Evolutionary conservation across 2,797 vertebrate species (phyloP).

Genomic region (Brotula barbata): DNA sequence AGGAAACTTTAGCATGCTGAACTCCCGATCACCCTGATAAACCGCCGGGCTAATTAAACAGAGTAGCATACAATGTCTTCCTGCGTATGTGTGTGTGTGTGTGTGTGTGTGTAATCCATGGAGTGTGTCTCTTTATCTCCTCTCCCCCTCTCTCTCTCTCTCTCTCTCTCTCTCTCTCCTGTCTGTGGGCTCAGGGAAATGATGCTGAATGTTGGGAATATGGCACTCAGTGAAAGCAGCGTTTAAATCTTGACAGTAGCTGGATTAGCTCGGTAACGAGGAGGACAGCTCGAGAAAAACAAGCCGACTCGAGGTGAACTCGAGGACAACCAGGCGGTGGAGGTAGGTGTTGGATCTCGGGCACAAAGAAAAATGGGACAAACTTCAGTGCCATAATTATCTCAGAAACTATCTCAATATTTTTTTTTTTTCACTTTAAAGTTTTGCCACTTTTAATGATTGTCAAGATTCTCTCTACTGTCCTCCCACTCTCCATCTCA

Average conservation of each 20-base stretch:
- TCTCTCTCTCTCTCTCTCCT: constrained; percentile 50
- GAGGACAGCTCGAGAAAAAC: constrained; percentile 73
- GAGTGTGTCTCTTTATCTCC: constrained; percentile 76
- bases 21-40: constrained; percentile 80
- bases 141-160: constrained; percentile 32
- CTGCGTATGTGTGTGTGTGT: constrained; percentile 62
- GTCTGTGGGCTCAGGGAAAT: constrained; percentile 75
- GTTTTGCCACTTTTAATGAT: constrained; percentile 63
- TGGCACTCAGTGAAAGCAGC: constrained; percentile 74
- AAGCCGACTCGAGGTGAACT: constrained; percentile 74
- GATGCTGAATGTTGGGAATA: constrained; percentile 75
- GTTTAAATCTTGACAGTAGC: constrained; percentile 80
- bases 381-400: constrained; percentile 68
- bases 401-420: constrained; percentile 47
- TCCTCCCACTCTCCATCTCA: constrained; percentile 41
- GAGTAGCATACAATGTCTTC: constrained; percentile 65
- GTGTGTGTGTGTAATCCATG: constrained; percentile 65
- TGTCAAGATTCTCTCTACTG: constrained; percentile 49
- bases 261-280: constrained; percentile 79
- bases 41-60: constrained; percentile 79
- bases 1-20: constrained; percentile 75
- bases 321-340: constrained; percentile 74
- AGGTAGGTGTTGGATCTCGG: constrained; percentile 52
- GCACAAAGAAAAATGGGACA: constrained; percentile 53
- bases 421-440: constrained; percentile 62